These are phyloP conservation scores for Eremophila alpestris DNA, from an alignment of 2,797 vertebrate genomes.

Conservation along the genomic window DNA sequence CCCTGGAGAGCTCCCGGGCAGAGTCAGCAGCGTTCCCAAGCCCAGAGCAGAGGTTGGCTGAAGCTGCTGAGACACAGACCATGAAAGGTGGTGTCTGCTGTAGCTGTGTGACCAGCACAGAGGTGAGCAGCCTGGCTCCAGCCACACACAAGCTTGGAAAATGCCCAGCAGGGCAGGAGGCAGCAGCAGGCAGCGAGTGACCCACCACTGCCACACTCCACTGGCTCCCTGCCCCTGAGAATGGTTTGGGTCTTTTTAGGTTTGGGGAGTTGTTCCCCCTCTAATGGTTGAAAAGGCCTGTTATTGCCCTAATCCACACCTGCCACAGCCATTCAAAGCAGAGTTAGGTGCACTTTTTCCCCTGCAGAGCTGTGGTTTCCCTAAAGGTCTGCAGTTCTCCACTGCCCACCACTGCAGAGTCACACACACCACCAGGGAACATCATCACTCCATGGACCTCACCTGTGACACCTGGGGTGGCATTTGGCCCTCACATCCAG, in stretches of 20 bases:
- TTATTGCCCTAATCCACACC: neutral
- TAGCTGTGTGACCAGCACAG: neutral
- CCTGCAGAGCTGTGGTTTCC: neutral
- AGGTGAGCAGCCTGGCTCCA: neutral
- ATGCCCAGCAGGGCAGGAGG: neutral
- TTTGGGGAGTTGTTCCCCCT: neutral
- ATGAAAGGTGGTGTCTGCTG: neutral
- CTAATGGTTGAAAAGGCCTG: neutral
- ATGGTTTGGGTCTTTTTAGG: accelerated
- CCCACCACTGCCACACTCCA: accelerated
- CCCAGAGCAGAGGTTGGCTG: neutral
- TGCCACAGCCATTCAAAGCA: neutral
- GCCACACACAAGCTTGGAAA: neutral
- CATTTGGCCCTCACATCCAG: neutral
- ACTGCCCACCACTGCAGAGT: neutral
- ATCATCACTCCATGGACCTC: neutral
- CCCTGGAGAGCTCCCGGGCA: neutral
- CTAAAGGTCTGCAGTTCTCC: neutral
- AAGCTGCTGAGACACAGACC: neutral
- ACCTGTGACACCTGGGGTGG: neutral
- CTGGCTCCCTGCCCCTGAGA: neutral
- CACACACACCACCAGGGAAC: neutral
- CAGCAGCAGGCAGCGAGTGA: neutral
- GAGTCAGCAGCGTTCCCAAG: neutral
- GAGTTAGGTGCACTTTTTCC: neutral